Conservation (phyloP, 2,888 invertebrate species). For the Liodrosophila aerea region DNA sequence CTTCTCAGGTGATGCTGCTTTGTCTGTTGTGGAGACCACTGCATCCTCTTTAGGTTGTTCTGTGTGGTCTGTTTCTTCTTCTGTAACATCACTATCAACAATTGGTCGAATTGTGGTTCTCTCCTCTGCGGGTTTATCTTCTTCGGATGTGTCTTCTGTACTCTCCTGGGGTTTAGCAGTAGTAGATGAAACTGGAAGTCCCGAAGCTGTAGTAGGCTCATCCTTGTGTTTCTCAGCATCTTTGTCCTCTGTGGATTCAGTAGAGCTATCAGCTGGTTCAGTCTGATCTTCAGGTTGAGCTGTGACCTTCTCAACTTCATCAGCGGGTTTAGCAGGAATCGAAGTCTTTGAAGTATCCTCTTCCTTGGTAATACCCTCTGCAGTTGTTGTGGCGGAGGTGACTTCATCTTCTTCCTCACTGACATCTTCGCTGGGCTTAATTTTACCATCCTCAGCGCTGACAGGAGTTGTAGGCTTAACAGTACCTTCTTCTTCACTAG, state of each 20-base stretch:
- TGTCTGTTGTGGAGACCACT: slow-evolving; percentile 21
- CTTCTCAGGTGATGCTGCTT: slow-evolving; percentile 32
- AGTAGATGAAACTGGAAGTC: slow-evolving; percentile 30
- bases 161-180: slow-evolving; percentile 47
- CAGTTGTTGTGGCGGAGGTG: slow-evolving; percentile 7
- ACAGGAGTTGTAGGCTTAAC: slow-evolving; percentile 4
- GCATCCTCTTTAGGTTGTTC: slow-evolving; percentile 35
- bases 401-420: slow-evolving; percentile 13
- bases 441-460: slow-evolving; percentile 1
- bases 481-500: slow-evolving; percentile 1
- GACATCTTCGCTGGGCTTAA: slow-evolving; percentile 3
- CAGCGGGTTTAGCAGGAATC: slow-evolving; percentile 22
- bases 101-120: slow-evolving; percentile 26
- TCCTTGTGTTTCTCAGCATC: slow-evolving; percentile 22
- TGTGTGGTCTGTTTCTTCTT: slow-evolving; percentile 16
- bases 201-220: slow-evolving; percentile 25
- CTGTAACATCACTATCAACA: slow-evolving; percentile 22
- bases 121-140: slow-evolving; percentile 27
- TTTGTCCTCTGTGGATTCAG: slow-evolving; percentile 25
- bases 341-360: slow-evolving; percentile 5
- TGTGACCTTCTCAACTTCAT: slow-evolving; percentile 28
- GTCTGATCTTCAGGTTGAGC: slow-evolving; percentile 44
- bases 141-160: slow-evolving; percentile 19
- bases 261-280: slow-evolving; percentile 30
- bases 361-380: slow-evolving; percentile 3